A percentile compares a stretch with the other conserved stretches of the same genome.
Evolutionary conservation across 1,140 invertebrate genomes (phyloP).

Genomic region (Heliothis virescens): DNA sequence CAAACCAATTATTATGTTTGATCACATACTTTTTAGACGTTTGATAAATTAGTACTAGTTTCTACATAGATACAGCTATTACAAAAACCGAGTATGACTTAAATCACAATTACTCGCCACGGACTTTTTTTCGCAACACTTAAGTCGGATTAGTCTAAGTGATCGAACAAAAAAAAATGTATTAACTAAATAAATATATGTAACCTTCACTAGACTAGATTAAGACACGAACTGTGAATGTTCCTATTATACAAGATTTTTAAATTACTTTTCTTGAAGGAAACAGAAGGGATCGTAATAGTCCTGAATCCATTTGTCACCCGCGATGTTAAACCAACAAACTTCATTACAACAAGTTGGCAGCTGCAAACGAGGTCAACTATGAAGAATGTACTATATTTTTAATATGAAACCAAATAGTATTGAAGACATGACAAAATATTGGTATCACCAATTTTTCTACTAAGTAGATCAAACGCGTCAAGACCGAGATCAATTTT

Average conservation of each 20-base stretch:
- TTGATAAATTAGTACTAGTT: slow-evolving; percentile 36
- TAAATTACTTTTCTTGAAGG: background rate
- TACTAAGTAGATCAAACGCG: slow-evolving; percentile 34
- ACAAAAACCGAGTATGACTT: slow-evolving; percentile 4
- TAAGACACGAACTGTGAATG: background rate
- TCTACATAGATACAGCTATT: background rate
- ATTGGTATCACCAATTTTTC: slow-evolving; percentile 39
- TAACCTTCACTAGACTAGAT: background rate
- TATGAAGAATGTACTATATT: slow-evolving; percentile 36
- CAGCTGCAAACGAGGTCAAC: slow-evolving; percentile 49
- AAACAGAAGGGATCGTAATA: slow-evolving; percentile 29
- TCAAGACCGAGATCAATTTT: slow-evolving; percentile 40
- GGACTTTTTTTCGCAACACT: background rate
- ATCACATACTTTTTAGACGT: slow-evolving; percentile 12
- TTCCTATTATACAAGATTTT: background rate
- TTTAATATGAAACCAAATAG: slow-evolving; percentile 52
- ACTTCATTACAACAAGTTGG: slow-evolving; percentile 49
- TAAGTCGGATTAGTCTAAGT: background rate
- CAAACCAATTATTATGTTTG: slow-evolving; percentile 23
- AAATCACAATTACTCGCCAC: background rate
- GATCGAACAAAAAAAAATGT: slow-evolving; percentile 18
- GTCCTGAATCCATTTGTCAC: slow-evolving; percentile 39
- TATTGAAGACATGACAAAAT: slow-evolving; percentile 44
- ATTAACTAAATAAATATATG: background rate
- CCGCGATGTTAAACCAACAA: slow-evolving; percentile 40